Evolutionary conservation across 2,113 vertebrate species (phyloP), one percentile per base, ranked within the genome.

Genomic region (Siphamia tubifer): DNA sequence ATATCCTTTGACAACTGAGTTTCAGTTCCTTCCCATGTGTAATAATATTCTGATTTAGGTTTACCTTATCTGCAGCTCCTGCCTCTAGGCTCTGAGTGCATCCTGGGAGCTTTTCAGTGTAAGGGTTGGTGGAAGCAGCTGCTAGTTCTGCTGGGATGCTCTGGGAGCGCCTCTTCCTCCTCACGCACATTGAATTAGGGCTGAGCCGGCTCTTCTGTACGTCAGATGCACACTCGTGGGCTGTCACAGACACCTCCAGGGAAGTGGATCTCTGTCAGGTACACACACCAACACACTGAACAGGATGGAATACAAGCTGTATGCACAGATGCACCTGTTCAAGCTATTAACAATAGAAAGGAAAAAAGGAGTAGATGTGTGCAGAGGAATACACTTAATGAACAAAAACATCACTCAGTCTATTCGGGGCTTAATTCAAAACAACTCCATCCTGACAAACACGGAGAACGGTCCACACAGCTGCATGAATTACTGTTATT

Each of bases 201-300:
- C 68, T 55, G 58, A 83, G 78, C 66, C 80, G 75, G 70, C 63
- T 68, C 56, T 70, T 79, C 71, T 76, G 82, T n/a, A 57, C 45
- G 1, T 85, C 83, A 49, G 68, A 61, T 11, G 43, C 78, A 49
- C 48, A 61, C 44, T 74, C 53, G 9, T 54, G 73, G 76, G 58
- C 68, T 68, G 77, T 82, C 60, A 73, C 27, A 1, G 82, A 61
- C 77, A 85, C 81, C 84, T 91, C 91, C 53, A 82, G 85, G 65
- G 78, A 88, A 0, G 83, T 74, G 51, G 86, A 85, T 83, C 89
- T 90, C 92, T 93, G 86, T 73, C 64, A 82, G 44, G 56, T 36
- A 65, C 55, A 84, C 60, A 79, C 57, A 75, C 32, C 47, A 70
- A 19, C 70, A 60, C 71, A 56, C 36, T 48, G 48, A 84, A 57